Base-by-base conservation (phyloP, 2,797 vertebrate species). In the Calcarius lapponicus region DNA sequence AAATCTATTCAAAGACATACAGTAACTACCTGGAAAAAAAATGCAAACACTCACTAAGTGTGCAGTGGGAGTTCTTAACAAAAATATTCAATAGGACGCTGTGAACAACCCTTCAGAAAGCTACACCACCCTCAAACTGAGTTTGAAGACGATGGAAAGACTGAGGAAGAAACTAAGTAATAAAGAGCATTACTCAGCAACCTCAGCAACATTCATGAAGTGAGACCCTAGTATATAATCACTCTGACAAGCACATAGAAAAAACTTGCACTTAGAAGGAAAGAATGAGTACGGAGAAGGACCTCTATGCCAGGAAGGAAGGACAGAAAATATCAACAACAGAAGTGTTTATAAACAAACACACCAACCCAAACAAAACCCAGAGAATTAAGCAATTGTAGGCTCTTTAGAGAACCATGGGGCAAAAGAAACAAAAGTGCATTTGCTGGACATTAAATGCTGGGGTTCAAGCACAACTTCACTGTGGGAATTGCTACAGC, bases 391-490 rank as follows among this genome's bases (percentile, higher is more conserved):
- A 42, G 13, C 32, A 72, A 58, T 3, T 11, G 6, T 3, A 26
- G 10, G 14, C 9, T 88, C 25, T 87, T 66, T 20, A 11, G 0
- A 43, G 8, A 91, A 50, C 1, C 0, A 2, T 17, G 15, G 7
- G 25, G 48, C 24, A 48, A 56, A 82, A 88, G 36, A 74, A 75
- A 64, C 13, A 25, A 0, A 0, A 0, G 2, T 15, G 36, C 57
- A 50, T 24, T 47, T 42, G 22, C 50, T 6, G 8, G 38, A 25
- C 11, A 81, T 13, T 31, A 34, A 90, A 74, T 28, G 9, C 36
- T 58, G 29, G 18, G 21, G 10, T 62, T 82, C 21, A 48, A 87
- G 38, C 16, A 78, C 4, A 5, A 80, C 3, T 11, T n/a, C 25
- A 38, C 2, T 29, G 7, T 36, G 38, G 21, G 47, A 75, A n/a